A percentile compares a stretch with the other conserved stretches of the same genome.
phyloP scores from a whole-genome alignment of 2,797 vertebrate species.

The Chaenodraco wilsoni region DNA sequence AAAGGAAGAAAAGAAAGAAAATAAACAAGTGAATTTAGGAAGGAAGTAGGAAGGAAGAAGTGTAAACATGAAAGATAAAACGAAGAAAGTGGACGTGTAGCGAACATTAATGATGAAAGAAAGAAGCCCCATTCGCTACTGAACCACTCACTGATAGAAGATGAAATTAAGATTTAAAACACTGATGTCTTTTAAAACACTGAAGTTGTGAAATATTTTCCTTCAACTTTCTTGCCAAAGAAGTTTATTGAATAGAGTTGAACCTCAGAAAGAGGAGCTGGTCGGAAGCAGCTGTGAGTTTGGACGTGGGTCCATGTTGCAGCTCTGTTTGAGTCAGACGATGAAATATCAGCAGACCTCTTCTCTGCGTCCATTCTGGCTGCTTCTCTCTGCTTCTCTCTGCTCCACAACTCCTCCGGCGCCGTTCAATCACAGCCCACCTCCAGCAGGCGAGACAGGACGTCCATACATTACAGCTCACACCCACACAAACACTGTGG shows the following conservation, averaged over 20 bases:
- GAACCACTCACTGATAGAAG: conserved; percentile 16
- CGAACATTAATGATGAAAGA: no score
- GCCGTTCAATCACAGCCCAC: conserved; percentile 51
- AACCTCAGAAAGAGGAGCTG: conserved; percentile 41
- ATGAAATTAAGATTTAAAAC: conserved; percentile 22
- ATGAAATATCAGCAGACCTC: conserved; percentile 50
- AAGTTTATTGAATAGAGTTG: conserved; percentile 38
- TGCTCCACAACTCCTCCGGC: conserved; percentile 40
- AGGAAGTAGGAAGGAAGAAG: no score
- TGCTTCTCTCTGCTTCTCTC: not conserved
- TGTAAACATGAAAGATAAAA: not conserved
- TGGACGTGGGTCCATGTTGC: conserved; percentile 38
- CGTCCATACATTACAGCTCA: conserved; percentile 46
- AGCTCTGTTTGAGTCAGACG: conserved; percentile 42
- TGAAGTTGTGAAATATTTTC: conserved; percentile 17
- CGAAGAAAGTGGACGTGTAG: not conserved
- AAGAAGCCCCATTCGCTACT: not conserved
- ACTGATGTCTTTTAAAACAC: conserved; percentile 4
- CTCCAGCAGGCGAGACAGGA: conserved; percentile 50
- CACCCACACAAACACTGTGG: conserved; percentile 22
- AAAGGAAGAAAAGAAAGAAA: not conserved
- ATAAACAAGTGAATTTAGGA: not conserved
- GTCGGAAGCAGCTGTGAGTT: conserved; percentile 73
- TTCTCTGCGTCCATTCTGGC: conserved; percentile 35
- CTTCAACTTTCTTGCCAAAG: conserved; percentile 21